Base-by-base conservation (phyloP, 2,113 vertebrate genomes). In the Esox niger region DNA sequence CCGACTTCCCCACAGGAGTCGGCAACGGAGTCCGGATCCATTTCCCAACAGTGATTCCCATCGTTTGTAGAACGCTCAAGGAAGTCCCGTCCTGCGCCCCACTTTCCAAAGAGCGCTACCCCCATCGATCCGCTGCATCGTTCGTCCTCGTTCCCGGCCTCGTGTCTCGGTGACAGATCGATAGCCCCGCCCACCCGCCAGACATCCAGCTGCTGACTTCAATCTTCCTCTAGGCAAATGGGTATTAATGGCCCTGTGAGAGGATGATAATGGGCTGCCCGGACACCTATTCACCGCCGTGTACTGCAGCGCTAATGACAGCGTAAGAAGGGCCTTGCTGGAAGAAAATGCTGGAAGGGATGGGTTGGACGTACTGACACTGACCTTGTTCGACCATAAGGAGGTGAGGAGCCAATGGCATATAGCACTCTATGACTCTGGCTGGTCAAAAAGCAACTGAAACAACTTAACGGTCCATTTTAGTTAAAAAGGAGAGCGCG, bases 181-280 rank as follows among this genome's bases (percentile, higher is more conserved):
- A 85, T 85, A 81, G 27, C 61, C 20, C 33, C 63, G 70, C 59
- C 31, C 62, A 17, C 2, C 0, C 2, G 64, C 71, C 33, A 35
- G 33, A 7, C 33, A 64, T 46, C 75, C 13, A 25, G 4, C 55
- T 11, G 4, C 55, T 11, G 3, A 26, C 43, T 61, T 58, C 62
- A 54, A 73, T 82, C 74, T 76, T 64, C 15, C 58, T 73, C 62
- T 33, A 57, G 27, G 69, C 79, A 82, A 84, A 87, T 66, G 54
- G 71, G 76, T 84, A 87, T 86, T 84, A 86, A 86, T 87, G 85
- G 75, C 65, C 31, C 75, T 62, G 63, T 71, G 70, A 15, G 71
- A 65, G 80, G 63, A 15, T 27, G 32, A 75, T 82, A 88, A 88
- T 82, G 69, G 79, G 72, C 62, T 66, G 31, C 58, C 73, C 81